These are phyloP conservation scores for Podabrus alpinus DNA, from an alignment of 2,888 invertebrate genomes.

Conservation along the genomic window DNA sequence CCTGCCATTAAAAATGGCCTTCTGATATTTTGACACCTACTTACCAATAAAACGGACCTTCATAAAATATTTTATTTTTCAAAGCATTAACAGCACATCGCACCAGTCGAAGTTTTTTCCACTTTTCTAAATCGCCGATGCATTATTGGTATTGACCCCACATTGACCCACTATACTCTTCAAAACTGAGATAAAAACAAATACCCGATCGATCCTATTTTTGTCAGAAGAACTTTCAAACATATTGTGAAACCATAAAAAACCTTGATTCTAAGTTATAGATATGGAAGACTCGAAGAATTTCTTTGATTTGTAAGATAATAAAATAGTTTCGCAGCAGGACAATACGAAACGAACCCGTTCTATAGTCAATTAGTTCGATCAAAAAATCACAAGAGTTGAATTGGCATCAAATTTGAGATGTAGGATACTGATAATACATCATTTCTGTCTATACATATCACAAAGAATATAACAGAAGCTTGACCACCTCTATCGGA, in stretches of 20 bases:
- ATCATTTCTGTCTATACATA: conserved; percentile 39
- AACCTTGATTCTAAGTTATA: neutral
- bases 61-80: neutral
- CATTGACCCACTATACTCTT: neutral
- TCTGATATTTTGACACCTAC: neutral
- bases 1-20: neutral
- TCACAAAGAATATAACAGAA: conserved; percentile 31
- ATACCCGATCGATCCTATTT: neutral
- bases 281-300: neutral
- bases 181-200: neutral
- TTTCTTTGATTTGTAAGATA: neutral
- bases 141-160: neutral
- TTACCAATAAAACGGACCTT: neutral
- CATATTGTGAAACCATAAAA: neutral
- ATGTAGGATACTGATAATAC: conserved; percentile 35
- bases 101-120: neutral
- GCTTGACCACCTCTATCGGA: conserved; percentile 21
- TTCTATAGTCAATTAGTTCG: conserved; percentile 2
- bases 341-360: neutral
- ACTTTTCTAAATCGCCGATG: neutral
- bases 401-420: conserved; percentile 23
- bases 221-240: neutral
- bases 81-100: neutral
- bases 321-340: neutral
- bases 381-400: conserved; percentile 2